phyloP scores from a whole-genome alignment of 2,888 invertebrate genomes.

The Melinaea marsaeus region DNA sequence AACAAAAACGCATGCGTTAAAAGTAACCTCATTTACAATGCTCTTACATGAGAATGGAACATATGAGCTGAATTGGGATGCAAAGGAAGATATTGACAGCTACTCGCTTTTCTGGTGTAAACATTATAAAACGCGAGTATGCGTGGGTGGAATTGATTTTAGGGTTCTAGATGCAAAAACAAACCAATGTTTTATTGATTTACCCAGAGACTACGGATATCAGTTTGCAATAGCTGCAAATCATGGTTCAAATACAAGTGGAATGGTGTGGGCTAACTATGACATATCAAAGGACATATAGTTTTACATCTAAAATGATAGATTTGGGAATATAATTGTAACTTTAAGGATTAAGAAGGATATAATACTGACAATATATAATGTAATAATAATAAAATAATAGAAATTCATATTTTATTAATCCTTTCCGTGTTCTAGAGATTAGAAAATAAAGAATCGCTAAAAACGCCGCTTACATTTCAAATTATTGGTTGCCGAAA shows the following conservation, averaged over 20 bases:
- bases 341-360: constrained; percentile 71
- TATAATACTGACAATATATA: too few species aligned
- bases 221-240: constrained; percentile 92
- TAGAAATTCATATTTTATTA: too few species aligned
- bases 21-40: constrained; percentile 80
- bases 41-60: constrained; percentile 82
- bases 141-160: constrained; percentile 74
- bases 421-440: too few species aligned
- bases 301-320: constrained; percentile 55
- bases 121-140: constrained; percentile 66
- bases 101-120: constrained; percentile 91
- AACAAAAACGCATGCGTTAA: constrained; percentile 65
- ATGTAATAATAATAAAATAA: too few species aligned
- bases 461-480: too few species aligned
- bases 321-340: constrained; percentile 59
- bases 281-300: constrained; percentile 70
- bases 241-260: constrained; percentile 82
- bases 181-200: constrained; percentile 78
- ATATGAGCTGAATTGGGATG: constrained; percentile 72
- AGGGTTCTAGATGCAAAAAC: constrained; percentile 54
- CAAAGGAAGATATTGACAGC: constrained; percentile 76
- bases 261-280: constrained; percentile 91
- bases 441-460: too few species aligned
- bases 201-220: constrained; percentile 78
- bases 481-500: too few species aligned